Evolutionary conservation across 2,113 vertebrate genomes (phyloP), one percentile per base, ranked within the genome.

Genomic region (Romanogobio albipinnatus): DNA sequence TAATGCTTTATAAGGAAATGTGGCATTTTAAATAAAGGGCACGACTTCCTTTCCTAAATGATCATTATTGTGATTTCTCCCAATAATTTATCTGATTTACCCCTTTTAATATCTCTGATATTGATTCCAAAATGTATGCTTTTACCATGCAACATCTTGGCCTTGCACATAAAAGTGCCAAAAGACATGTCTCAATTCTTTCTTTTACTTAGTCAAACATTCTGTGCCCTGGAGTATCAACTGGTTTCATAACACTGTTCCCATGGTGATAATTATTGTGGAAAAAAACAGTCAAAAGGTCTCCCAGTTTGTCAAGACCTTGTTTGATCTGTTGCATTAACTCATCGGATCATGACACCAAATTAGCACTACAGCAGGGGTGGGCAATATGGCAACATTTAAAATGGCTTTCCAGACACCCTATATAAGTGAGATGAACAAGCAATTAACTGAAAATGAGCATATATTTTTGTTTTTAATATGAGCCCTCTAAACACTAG

Each of bases 261-360:
- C 68, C 84, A 47, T 39, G 74, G 77, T 89, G 80, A 80, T 79
- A 90, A 87, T 77, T 26, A 89, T 29, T 77, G 82, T 70, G 78
- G 77, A 85, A 49, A 39, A 84, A 45, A 78, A 81, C n/a, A 56
- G 14, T 33, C 29, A 64, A 73, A 51, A 9, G 73, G 56, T 84
- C 93, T 92, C 17, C 66, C 5, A 87, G 93, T 92, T 76, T 36
- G 9, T 64, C 81, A 70, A 84, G 91, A 77, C 78, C 59, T 49
- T 59, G 76, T 70, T 84, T 78, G 74, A 89, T 68, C 84, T 90
- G 53, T 74, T 82, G 81, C 84, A 79, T 87, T 53, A 79, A 80
- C 86, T 75, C 6, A 85, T 56, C 11, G 75, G 83, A 75, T 71
- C 5, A 66, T 29, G 29, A 29, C 29, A 29, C 29, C 87, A 87